A percentile compares a stretch with the other conserved stretches of the same genome.
Conservation (phyloP, 2,797 vertebrate species). For the Basileuterus tristriatus region DNA sequence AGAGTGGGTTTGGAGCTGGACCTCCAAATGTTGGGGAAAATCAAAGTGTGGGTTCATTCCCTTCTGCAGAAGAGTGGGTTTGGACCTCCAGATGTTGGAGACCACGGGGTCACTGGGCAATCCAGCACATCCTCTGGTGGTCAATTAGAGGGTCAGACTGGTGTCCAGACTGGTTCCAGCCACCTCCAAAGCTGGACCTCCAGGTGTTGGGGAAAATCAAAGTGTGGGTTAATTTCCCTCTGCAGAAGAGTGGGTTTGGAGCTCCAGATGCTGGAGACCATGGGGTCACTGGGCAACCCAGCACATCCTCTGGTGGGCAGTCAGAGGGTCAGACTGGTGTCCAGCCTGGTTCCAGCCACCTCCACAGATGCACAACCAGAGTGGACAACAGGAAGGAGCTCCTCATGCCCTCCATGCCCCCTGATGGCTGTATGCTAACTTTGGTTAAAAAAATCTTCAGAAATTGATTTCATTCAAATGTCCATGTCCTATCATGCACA, state of each 20-base stretch:
- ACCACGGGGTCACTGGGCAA: rapidly evolving
- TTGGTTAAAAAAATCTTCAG: background rate
- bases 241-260: rapidly evolving
- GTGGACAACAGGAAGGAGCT: background rate
- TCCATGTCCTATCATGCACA: background rate
- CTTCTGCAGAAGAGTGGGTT: rapidly evolving
- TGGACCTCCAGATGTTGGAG: background rate
- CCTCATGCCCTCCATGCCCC: rapidly evolving
- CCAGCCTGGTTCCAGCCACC: background rate
- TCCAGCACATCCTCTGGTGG: rapidly evolving
- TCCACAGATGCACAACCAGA: background rate
- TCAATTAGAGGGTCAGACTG: rapidly evolving
- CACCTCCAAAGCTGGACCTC: no score
- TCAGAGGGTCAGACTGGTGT: rapidly evolving
- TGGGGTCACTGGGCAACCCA: rapidly evolving
- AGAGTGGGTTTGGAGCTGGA: background rate
- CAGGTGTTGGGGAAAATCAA: rapidly evolving
- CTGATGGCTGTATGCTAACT: rapidly evolving
- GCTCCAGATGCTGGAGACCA: background rate
- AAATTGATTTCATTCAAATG: rapidly evolving
- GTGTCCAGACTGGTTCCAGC: background rate
- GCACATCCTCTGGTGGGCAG: rapidly evolving
- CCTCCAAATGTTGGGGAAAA: background rate
- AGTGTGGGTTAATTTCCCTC: background rate
- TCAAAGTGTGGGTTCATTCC: background rate